Percentiles rank a stretch among this genome's conserved stretches.
Evolutionary conservation across 2,888 invertebrate genomes (phyloP).

Genomic region (Cryptocephalus primarius): DNA sequence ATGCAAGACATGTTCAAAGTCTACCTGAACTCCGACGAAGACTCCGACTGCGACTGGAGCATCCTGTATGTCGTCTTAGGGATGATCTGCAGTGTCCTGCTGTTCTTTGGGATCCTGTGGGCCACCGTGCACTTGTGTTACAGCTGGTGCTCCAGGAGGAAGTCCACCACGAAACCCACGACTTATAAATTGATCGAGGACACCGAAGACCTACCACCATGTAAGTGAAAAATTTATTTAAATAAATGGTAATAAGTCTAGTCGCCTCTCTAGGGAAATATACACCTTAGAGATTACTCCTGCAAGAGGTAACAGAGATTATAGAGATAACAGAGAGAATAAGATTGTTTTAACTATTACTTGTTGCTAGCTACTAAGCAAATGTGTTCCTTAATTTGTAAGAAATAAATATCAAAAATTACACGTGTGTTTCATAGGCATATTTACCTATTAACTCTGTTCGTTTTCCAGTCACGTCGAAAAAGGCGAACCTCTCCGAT

Average conservation of each 20-base stretch:
- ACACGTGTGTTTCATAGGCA: too few relatives aligned
- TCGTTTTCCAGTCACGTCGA: constrained; percentile 43
- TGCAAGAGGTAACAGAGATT: too few relatives aligned
- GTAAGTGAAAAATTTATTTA: constrained; percentile 36
- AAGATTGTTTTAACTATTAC: too few relatives aligned
- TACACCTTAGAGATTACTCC: too few relatives aligned
- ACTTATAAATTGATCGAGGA: constrained; percentile 64
- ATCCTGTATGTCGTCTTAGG: constrained; percentile 83
- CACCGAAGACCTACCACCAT: constrained; percentile 52
- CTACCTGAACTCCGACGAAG: constrained; percentile 27
- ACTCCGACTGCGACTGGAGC: constrained; percentile 74
- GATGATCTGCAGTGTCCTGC: constrained; percentile 46
- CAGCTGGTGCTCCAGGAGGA: constrained; percentile 39
- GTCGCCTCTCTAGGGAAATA: too few relatives aligned
- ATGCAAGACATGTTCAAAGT: constrained; percentile 54
- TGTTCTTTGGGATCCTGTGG: constrained; percentile 50
- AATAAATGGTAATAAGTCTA: neutral
- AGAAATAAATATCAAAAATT: too few relatives aligned
- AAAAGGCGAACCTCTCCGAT: constrained; percentile 58
- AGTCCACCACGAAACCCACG: constrained; percentile 44
- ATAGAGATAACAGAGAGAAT: too few relatives aligned
- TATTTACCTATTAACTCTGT: too few relatives aligned
- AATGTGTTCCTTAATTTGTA: too few relatives aligned
- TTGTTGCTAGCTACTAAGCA: too few relatives aligned
- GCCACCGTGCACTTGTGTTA: constrained; percentile 53